Evolutionary conservation across 1,140 invertebrate species (phyloP).

Genomic region (Manduca sexta): DNA sequence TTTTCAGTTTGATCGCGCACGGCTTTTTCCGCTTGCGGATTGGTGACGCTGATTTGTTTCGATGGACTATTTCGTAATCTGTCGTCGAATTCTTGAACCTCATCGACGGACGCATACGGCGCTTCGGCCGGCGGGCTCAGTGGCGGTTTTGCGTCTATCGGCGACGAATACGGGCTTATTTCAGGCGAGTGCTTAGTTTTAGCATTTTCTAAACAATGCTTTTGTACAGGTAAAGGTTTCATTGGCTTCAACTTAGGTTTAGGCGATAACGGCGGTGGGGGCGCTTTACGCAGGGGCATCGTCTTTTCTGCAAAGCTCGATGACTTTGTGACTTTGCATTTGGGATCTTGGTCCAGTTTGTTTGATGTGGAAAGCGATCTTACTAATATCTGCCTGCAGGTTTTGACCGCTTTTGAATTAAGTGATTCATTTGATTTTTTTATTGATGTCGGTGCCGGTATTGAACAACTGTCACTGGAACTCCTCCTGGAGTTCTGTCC

Average conservation of each 20-base stretch:
- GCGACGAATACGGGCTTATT: conserved; percentile 61
- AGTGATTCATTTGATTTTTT: conserved; percentile 62
- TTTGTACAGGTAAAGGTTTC: conserved; percentile 52
- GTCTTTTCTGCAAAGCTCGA: conserved; percentile 71
- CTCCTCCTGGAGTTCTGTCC: conserved; percentile 61
- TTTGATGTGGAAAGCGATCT: conserved; percentile 65
- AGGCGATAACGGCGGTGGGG: conserved; percentile 69
- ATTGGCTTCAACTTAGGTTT: conserved; percentile 69
- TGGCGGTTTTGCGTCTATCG: conserved; percentile 52
- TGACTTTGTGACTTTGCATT: conserved; percentile 64
- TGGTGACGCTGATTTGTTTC: conserved; percentile 32
- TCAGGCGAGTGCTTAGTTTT: conserved; percentile 50
- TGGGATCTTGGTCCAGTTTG: conserved; percentile 63
- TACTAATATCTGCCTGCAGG: conserved; percentile 69
- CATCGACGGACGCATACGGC: conserved; percentile 58
- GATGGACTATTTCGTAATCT: conserved; percentile 49
- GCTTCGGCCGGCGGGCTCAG: conserved; percentile 38
- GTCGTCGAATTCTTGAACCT: conserved; percentile 53
- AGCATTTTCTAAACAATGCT: conserved; percentile 12
- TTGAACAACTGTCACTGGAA: conserved; percentile 60
- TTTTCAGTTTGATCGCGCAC: conserved; percentile 34
- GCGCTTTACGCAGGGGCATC: conserved; percentile 66
- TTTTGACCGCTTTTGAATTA: conserved; percentile 65
- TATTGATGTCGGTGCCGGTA: conserved; percentile 44
- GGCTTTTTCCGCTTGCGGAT: conserved; percentile 25